Evolutionary conservation across 2,113 vertebrate genomes (phyloP).

Genomic region (Agelaius tricolor): DNA sequence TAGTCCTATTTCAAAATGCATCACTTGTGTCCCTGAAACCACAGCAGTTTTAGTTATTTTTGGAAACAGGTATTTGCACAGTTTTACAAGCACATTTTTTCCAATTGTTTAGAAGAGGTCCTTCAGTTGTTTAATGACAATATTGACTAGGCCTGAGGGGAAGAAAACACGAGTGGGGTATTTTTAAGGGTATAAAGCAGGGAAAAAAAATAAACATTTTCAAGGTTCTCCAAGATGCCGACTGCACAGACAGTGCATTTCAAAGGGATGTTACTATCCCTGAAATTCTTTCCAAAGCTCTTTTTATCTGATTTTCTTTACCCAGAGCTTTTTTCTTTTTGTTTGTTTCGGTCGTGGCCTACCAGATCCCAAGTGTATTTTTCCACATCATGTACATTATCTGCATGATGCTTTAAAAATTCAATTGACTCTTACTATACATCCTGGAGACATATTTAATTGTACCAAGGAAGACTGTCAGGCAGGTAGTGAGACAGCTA

Average conservation of each 20-base stretch:
- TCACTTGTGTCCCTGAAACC: not conserved
- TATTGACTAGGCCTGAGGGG: not conserved
- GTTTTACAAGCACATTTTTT: not conserved
- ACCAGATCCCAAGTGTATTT: not conserved
- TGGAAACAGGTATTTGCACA: not conserved
- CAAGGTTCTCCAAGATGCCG: fast-evolving
- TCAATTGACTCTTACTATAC: not conserved
- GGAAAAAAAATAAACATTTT: not conserved
- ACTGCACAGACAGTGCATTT: not conserved
- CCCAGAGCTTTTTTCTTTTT: not conserved
- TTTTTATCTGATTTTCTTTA: not conserved
- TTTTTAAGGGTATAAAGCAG: not conserved
- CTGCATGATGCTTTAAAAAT: not conserved
- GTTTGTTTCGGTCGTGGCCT: not conserved
- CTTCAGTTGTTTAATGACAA: not conserved
- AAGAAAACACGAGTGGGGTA: not conserved
- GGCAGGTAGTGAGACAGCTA: not conserved
- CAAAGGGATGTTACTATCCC: not conserved
- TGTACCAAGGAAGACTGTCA: not conserved
- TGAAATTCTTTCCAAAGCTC: not conserved
- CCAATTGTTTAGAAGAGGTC: not conserved
- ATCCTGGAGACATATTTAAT: not conserved
- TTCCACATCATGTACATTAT: not conserved
- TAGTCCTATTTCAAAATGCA: conserved; percentile 19
- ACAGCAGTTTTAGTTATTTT: not conserved